Conservation (phyloP, 2,888 invertebrate species). For the Eupsilia transversa region DNA sequence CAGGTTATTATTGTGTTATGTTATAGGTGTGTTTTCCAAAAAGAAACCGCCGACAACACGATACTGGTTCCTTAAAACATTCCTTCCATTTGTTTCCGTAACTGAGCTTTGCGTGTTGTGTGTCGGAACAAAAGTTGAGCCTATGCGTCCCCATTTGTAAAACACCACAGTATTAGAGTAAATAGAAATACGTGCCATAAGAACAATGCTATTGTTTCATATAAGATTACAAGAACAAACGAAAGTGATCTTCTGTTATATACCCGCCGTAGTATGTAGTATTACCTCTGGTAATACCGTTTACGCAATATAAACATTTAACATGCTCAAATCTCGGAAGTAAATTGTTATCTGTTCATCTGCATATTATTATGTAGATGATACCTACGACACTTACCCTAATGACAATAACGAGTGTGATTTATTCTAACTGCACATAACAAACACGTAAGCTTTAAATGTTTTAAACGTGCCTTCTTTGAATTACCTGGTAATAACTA, state of each 20-base stretch:
- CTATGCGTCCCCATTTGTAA: conserved; percentile 37
- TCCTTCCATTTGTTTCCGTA: conserved; percentile 30
- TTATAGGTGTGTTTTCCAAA: background rate
- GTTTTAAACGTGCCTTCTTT: conserved; percentile 45
- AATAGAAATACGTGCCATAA: conserved; percentile 47
- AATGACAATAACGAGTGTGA: conserved; percentile 39
- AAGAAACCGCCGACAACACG: conserved; percentile 12
- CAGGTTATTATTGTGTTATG: background rate
- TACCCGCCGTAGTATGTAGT: conserved; percentile 25
- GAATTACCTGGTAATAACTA: conserved; percentile 51
- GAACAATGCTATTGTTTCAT: conserved; percentile 65
- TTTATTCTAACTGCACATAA: conserved; percentile 56
- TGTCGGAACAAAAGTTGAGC: conserved; percentile 30
- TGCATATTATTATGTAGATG: conserved; percentile 53
- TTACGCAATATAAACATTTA: conserved; percentile 68
- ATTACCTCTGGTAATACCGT: conserved; percentile 10
- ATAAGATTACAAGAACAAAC: conserved; percentile 64
- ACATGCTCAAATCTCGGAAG: conserved; percentile 47
- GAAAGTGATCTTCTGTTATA: conserved; percentile 68
- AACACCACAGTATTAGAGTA: conserved; percentile 35
- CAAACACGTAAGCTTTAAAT: conserved; percentile 56
- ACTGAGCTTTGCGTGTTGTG: conserved; percentile 53
- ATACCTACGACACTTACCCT: conserved; percentile 48
- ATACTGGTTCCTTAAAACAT: conserved; percentile 17
- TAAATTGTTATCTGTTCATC: conserved; percentile 52